Evolutionary conservation across 2,113 vertebrate genomes (phyloP), one percentile per base, ranked within the genome.

Genomic region (Salvelinus sp.): DNA sequence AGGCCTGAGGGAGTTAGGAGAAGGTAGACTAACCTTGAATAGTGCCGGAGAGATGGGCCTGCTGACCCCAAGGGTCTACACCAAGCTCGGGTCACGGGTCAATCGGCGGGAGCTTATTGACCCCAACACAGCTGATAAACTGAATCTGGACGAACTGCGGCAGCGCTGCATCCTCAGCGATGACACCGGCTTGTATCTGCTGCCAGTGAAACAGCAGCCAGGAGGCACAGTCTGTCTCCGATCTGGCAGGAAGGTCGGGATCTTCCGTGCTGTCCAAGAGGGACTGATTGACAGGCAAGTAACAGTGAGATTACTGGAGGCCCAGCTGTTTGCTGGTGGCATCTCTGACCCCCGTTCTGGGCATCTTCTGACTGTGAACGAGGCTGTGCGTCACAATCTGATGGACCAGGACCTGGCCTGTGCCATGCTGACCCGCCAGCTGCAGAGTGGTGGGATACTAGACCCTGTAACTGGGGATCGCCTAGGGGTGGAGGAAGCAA

Each of bases 321-420:
- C 95, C 67, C 97, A 98, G 3, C 93, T 99, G n/a, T 95, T 97
- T 87, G 96, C 97, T 13, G 97, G 97, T 16, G 97, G 97, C 79
- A 96, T 99, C 60, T 89, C 90, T n/a, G 97, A 99, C 85, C 95
- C 96, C 18, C 93, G 95, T 76, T 96, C 96, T 0, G 95, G 96
- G 13, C 96, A 95, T 80, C 93, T 95, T 28, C 88, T 98, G 73
- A 95, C 91, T 0, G 87, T 97, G 57, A 89, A 92, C 0, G 95
- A 97, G 69, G 96, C 97, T 0, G 74, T 96, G 73, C 89, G 90
- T 73, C 92, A 94, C 7, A 86, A 90, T 50, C 88, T 98, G 69
- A 91, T 99, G 66, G 96, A 98, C 33, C 96, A 95, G 85, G 96
- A 98, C 77, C 84, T 97, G 85, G 96, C 95, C 2, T 95, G 94